Base-by-base conservation (phyloP, 2,888 invertebrate genomes). In the Tanaodytes sp. region DNA sequence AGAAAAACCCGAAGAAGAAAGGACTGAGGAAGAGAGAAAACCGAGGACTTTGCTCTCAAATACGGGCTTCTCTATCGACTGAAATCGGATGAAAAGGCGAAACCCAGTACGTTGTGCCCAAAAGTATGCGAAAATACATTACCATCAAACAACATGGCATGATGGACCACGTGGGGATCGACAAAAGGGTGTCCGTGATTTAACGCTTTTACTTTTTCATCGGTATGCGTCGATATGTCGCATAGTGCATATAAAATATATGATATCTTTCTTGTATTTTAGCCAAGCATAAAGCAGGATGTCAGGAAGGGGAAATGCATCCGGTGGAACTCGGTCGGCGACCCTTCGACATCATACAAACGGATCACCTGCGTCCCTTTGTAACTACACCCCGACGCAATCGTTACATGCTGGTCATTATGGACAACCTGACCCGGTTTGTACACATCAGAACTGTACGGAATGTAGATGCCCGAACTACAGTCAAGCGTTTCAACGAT, bases 191-290 rank as follows among this genome's bases (percentile, higher is more conserved):
- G 6, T 8, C 30, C 4, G n/a, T 46, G 8, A 62, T 72, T 14
- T 4, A 30, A 11, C 2, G 23, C 8, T 54, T 31, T 23, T 67
- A 72, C 39, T 63, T 58, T 33, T 71, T 72, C 43, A 46, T 52
- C 5, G 16, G 48, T 5, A 19, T 73, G 18, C n/a, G 58, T 5
- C 30, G 19, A 3, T 40, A 19, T 40, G 19, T 40, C 19, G 11
- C 11, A n/a, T 2, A 23, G 3, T 46, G 46, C 18, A 57, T 57
- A 20, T 27, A 11, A 12, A 33, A 46, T 20, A n/a, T n/a, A n/a
- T n/a, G n/a, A n/a, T 57, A 37, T 19, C 11, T 57, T 1, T 2
- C 14, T 15, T 57, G 46, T 36, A 57, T 57, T 14, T 14, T 57
- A 12, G 27, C 33, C 1, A 58, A 58, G 16, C 37, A 18, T n/a